Conservation (phyloP, 2,113 vertebrate species). For the pig (Sus scrofa) region DNA sequence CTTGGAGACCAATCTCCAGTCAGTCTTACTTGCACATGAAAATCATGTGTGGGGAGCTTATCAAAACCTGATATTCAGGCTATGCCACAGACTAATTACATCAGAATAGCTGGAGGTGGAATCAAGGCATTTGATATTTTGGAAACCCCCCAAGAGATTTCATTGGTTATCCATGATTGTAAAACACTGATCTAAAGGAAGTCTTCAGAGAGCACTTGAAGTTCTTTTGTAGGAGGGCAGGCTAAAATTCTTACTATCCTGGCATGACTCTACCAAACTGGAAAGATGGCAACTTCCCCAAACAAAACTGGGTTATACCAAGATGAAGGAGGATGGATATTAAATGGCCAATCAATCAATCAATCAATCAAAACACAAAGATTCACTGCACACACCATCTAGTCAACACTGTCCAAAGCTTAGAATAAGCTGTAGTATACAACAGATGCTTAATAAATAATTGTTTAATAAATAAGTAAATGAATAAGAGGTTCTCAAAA, state of each 20-base stretch:
- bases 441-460: neutral
- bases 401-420: neutral
- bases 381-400: neutral
- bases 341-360: neutral
- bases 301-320: neutral
- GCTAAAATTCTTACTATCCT: neutral
- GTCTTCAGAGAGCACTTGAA: neutral
- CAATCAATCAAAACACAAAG: neutral
- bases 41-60: neutral
- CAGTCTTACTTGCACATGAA: neutral
- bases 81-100: neutral
- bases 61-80: neutral
- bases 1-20: too few relatives aligned
- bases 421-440: neutral
- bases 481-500: neutral
- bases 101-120: neutral
- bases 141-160: neutral
- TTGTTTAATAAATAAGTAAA: conserved; percentile 12
- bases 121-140: neutral
- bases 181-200: neutral
- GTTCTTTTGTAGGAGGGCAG: neutral
- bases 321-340: neutral
- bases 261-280: neutral
- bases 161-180: neutral
- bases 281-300: neutral